Evolutionary conservation across 2,113 vertebrate genomes (phyloP), one percentile per base, ranked within the genome.

Genomic region (Atractosteus spatula): DNA sequence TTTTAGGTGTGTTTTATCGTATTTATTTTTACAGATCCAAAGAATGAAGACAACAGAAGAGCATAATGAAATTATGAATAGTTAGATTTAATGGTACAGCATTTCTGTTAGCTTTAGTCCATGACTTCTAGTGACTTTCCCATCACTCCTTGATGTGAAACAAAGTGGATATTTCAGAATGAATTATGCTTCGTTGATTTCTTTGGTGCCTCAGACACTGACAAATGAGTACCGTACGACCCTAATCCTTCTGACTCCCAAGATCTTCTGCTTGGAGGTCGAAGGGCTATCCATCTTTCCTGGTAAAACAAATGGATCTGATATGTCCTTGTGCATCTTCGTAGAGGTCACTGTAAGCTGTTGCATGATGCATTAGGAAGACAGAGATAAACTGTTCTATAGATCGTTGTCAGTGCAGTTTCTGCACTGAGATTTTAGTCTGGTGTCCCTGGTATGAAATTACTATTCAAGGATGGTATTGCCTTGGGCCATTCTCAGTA

Each of bases 141-240:
- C 6, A 72, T 68, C 42, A 42, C 10, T 43, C 11, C 47, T 62
- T 66, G 62, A 65, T 29, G 65, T 68, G 67, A 57, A 55, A 41
- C 61, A 73, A 74, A 74, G 66, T 77, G 67, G 72, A 66, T 68
- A 68, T 73, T 69, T 73, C 71, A 68, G 62, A 16, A 51, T 77
- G 57, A 57, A 62, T 73, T 73, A 69, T 72, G 41, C 61, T 45
- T 3, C 64, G 66, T 73, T 77, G 71, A 77, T 68, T 43, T 62
- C 59, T 77, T 55, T 43, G 51, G 72, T 77, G 51, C 66, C 13
- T 16, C 47, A 76, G 62, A 72, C 70, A 68, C 55, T 51, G 44
- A 51, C 41, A 67, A 41, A 62, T 1, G 45, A 61, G 45, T 63
- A 17, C 7, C 42, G 17, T 43, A 7, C 3, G 11, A 76, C 13